Evolutionary conservation across 2,888 invertebrate species (phyloP), one percentile per base, ranked within the genome.

Genomic region (Chymomyza amoena): DNA sequence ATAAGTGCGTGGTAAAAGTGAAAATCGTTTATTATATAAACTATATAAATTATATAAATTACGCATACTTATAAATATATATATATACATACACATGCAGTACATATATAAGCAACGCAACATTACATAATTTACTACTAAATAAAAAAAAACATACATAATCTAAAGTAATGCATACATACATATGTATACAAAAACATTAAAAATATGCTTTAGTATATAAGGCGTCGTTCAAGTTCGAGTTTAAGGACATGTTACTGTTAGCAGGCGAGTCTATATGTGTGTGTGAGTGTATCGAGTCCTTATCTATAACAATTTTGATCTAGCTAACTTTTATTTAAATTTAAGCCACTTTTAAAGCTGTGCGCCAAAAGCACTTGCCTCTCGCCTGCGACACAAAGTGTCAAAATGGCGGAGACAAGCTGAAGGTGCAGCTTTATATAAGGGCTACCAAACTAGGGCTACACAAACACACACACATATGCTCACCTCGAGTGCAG

Each of bases 221-320:
- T 81, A 84, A 81, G 84, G 73, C 87, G 39, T 45, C 39, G 39
- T 45, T 45, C 39, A 45, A 45, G 39, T 45, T 45, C 39, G 39
- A 45, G 39, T 45, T 45, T 13, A 45, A 81, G 84, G 81, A 81
- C 87, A 87, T 82, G 75, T 68, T 79, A 78, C 71, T 68, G 28
- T 20, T 36, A 39, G 9, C 71, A 63, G 39, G 39, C 39, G 32
- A 10, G 39, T 45, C 6, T 45, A 4, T 13, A 13, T 10, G 39
- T 45, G 39, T 39, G 39, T 45, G 39, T 45, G 39, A 45, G 39
- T 45, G 13, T 13, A 13, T 45, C 13, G n/a, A 45, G 13, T 45
- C 13, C 39, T 45, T 56, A 25, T 4, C 15, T 36, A 56, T 18
- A 51, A 13, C 45, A 64, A 64, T 51, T 20, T 13, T 45, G 50